Conservation (phyloP, 2,888 invertebrate species). For the Phrixothrix hirtus region DNA sequence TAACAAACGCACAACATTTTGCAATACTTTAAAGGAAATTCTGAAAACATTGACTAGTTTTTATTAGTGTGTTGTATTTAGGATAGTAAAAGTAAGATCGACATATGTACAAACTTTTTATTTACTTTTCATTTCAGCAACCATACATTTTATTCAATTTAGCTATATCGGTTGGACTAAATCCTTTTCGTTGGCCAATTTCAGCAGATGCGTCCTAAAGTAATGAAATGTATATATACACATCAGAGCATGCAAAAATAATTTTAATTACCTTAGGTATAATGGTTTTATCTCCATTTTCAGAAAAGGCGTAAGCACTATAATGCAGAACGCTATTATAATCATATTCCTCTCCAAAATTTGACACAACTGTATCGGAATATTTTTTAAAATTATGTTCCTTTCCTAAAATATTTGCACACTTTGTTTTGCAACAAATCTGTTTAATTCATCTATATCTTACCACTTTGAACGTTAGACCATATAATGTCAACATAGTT, state of each 20-base stretch:
- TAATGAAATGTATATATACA: too few species aligned
- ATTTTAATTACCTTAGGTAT: constrained; percentile 58
- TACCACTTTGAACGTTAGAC: constrained; percentile 71
- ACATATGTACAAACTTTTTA: not conserved
- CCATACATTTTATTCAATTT: not conserved
- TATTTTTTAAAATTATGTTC: constrained; percentile 71
- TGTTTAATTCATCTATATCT: too few species aligned
- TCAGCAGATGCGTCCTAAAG: not conserved
- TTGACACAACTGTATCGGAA: constrained; percentile 64
- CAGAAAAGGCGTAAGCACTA: constrained; percentile 67
- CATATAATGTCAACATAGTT: constrained; percentile 73
- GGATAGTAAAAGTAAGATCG: not conserved
- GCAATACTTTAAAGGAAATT: too few species aligned
- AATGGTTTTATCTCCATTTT: constrained; percentile 69
- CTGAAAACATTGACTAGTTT: too few species aligned
- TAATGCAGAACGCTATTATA: constrained; percentile 78
- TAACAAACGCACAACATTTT: too few species aligned
- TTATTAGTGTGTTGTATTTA: too few species aligned
- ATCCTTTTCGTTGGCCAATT: not conserved
- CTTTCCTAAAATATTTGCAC: constrained; percentile 57
- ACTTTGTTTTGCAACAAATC: too few species aligned
- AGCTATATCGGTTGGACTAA: not conserved
- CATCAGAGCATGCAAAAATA: too few species aligned
- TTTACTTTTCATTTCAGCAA: not conserved
- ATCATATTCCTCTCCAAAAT: constrained; percentile 70